Base-by-base conservation (phyloP, 2,113 vertebrate genomes). In the Antennarius striatus region DNA sequence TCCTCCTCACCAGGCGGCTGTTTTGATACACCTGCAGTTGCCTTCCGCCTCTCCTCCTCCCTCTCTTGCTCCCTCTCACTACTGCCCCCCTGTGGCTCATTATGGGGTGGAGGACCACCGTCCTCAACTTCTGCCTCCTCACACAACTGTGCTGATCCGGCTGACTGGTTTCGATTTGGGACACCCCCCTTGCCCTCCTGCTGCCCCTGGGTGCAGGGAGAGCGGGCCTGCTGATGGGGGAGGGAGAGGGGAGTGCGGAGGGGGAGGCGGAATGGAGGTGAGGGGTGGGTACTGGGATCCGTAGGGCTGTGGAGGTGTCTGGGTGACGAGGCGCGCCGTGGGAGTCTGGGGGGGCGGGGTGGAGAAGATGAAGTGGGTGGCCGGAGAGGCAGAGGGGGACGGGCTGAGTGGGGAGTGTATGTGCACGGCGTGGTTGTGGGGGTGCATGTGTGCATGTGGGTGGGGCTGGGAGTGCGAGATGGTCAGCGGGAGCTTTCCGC, bases 121-220 rank as follows among this genome's bases (percentile, higher is more conserved):
- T 68, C 78, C 76, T 61, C 0, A 30, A 55, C 57, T 73, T 83
- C 50, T 62, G 68, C 63, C 79, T 80, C 81, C 85, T 96, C 90
- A 96, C 86, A 96, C 95, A 67, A 96, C 95, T 4, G 95, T 96
- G 89, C 95, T 96, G 91, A 96, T 96, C 86, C 95, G 93, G 86
- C 94, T 96, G 86, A 93, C 87, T 28, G 94, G 93, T 56, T 96
- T 96, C 63, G 93, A 89, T 85, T 96, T 96, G 81, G 93, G 90
- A 42, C 94, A 94, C n/a, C 90, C 91, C 76, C 89, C 80, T 64
- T 87, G 90, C 13, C 78, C 87, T 76, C 56, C 91, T 63, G 77
- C 91, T 65, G 77, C 85, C 87, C 85, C 92, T 59, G 89, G 88
- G 89, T 87, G 92, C 77, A 61, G 90, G 88, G 86, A 93, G 87